A percentile compares a stretch with the other conserved stretches of the same genome.
phyloP scores from a whole-genome alignment of 2,797 vertebrate genomes.

The Muscicapa comitata region DNA sequence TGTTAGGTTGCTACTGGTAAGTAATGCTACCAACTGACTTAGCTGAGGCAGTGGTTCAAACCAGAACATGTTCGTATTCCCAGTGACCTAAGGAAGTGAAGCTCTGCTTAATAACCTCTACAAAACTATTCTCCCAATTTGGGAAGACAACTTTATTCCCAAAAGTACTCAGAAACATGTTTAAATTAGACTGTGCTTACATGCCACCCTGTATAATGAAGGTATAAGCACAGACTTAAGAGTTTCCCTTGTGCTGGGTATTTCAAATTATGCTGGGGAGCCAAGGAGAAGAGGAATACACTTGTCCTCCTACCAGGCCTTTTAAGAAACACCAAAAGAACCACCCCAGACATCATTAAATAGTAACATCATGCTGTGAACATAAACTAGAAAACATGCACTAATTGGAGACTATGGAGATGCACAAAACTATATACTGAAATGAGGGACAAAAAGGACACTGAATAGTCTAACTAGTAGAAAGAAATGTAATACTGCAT shows the following conservation, averaged over 20 bases:
- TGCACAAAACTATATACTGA: neutral
- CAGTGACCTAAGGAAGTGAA: neutral
- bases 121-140: neutral
- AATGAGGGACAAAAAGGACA: neutral
- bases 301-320: neutral
- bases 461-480: neutral
- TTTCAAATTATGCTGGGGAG: neutral
- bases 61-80: rapidly evolving
- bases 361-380: neutral
- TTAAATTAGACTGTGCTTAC: neutral
- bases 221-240: neutral
- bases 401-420: neutral
- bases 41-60: neutral
- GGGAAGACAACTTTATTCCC: neutral
- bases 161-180: neutral
- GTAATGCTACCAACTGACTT: neutral
- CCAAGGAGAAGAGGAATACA: neutral
- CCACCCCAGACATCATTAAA: neutral
- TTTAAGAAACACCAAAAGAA: neutral
- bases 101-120: neutral
- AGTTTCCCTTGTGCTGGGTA: neutral
- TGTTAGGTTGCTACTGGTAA: neutral
- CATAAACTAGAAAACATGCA: neutral
- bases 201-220: neutral
- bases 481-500: neutral